These are phyloP conservation scores for Tiliqua scincoides DNA, from an alignment of 2,113 vertebrate species.

Conservation along the genomic window DNA sequence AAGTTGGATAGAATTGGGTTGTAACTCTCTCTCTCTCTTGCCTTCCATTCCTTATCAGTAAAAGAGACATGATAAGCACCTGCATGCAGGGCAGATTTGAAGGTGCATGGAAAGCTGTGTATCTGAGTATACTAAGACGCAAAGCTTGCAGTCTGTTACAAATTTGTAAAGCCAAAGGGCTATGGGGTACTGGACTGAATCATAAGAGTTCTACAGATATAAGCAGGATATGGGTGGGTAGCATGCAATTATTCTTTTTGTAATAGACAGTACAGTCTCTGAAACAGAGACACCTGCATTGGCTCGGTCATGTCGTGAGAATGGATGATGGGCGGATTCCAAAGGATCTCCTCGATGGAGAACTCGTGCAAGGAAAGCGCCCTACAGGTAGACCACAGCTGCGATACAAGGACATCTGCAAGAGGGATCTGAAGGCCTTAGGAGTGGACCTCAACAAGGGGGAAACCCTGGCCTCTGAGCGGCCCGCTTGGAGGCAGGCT, in stretches of 20 bases:
- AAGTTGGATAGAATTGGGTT: too few species aligned
- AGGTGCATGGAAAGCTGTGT: neutral
- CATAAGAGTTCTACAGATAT: neutral
- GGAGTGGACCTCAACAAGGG: too few species aligned
- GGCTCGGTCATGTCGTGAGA: too few species aligned
- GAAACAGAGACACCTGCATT: too few species aligned
- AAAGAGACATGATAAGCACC: neutral
- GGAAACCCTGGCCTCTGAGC: too few species aligned
- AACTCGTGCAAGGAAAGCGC: too few species aligned
- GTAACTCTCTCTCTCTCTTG: neutral
- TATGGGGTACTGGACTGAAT: neutral
- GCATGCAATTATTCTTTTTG: neutral
- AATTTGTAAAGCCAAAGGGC: slow-evolving; percentile 4
- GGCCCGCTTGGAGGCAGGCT: too few species aligned
- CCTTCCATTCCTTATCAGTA: neutral
- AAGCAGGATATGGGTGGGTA: neutral
- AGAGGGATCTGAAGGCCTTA: too few species aligned
- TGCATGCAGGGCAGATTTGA: neutral
- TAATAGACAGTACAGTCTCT: neutral
- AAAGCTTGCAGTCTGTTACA: neutral
- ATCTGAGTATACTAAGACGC: neutral
- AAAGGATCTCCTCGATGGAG: too few species aligned
- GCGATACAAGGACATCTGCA: too few species aligned
- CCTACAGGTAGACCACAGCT: too few species aligned
- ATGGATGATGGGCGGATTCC: too few species aligned